These are phyloP conservation scores for Axea sp. DNA, from an alignment of 2,888 invertebrate species.

Conservation along the genomic window DNA sequence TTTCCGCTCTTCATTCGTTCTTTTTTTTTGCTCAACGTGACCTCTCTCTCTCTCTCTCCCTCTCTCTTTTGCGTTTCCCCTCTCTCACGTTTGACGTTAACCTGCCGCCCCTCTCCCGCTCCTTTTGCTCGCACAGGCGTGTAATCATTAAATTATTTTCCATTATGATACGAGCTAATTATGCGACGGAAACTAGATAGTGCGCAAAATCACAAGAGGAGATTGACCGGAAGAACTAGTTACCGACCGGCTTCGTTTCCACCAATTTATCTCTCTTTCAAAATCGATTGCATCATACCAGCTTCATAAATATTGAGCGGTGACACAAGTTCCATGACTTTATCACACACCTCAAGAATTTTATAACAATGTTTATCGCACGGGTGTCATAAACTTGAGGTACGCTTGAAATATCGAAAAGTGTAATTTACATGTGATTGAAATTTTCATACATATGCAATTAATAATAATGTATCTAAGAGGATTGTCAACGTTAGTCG, in stretches of 20 bases:
- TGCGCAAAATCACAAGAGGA: conserved; percentile 52
- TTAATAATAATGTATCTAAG: conserved; percentile 24
- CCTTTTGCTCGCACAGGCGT: conserved; percentile 35
- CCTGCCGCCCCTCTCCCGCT: conserved; percentile 29
- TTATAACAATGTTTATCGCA: conserved; percentile 38
- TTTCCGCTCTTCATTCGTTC: conserved; percentile 53
- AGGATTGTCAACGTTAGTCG: no score
- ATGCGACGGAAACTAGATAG: conserved; percentile 72
- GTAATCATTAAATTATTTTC: conserved; percentile 71
- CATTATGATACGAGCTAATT: conserved; percentile 70
- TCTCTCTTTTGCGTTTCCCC: conserved; percentile 25
- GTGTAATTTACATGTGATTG: conserved; percentile 28
- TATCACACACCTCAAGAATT: conserved; percentile 33
- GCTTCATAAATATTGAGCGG: conserved; percentile 54
- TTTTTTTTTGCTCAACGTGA: conserved; percentile 26
- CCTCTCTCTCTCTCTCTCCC: conserved; percentile 24
- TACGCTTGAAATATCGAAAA: conserved; percentile 36
- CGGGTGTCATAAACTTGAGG: conserved; percentile 8
- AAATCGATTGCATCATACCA: conserved; percentile 50
- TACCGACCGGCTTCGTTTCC: conserved; percentile 56
- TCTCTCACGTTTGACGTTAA: conserved; percentile 27
- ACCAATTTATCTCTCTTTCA: conserved; percentile 50
- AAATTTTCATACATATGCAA: conserved; percentile 17
- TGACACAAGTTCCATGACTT: conserved; percentile 45
- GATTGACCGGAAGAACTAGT: conserved; percentile 68